Evolutionary conservation across 2,888 invertebrate genomes (phyloP).

Genomic region (Dione juno): DNA sequence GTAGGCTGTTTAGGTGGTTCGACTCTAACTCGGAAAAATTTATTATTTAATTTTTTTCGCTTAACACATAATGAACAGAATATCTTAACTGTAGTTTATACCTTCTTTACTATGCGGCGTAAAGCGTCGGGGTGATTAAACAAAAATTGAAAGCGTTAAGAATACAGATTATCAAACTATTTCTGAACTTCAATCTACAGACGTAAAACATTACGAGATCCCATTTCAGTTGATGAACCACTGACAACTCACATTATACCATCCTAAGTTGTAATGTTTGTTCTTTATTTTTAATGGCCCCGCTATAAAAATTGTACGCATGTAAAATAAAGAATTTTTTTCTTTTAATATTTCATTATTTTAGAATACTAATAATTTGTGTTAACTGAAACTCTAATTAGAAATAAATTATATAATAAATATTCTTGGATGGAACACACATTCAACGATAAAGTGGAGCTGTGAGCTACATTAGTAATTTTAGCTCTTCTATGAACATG

Average conservation of each 20-base stretch:
- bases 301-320: not conserved
- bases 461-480: not conserved
- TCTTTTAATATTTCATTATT: not conserved
- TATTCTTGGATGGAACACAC: too few species aligned
- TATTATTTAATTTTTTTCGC: too few species aligned
- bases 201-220: slow-evolving; percentile 13
- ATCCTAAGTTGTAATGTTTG: slow-evolving; percentile 3
- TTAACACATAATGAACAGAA: too few species aligned
- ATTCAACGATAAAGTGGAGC: not conserved
- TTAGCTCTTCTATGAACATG: not conserved
- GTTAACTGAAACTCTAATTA: not conserved
- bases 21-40: too few species aligned
- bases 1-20: too few species aligned
- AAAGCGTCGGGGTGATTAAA: too few species aligned
- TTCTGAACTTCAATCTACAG: not conserved
- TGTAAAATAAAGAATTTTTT: not conserved
- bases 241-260: slow-evolving; percentile 10
- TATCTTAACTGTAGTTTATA: too few species aligned
- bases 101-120: too few species aligned
- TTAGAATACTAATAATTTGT: not conserved
- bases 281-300: not conserved
- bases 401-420: too few species aligned
- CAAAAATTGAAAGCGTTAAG: too few species aligned
- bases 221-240: slow-evolving; percentile 11
- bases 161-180: not conserved